Percentiles rank a stretch among this genome's conserved stretches.
These are phyloP conservation scores for Beris morrisii DNA, from an alignment of 2,888 invertebrate genomes.

Conservation along the genomic window DNA sequence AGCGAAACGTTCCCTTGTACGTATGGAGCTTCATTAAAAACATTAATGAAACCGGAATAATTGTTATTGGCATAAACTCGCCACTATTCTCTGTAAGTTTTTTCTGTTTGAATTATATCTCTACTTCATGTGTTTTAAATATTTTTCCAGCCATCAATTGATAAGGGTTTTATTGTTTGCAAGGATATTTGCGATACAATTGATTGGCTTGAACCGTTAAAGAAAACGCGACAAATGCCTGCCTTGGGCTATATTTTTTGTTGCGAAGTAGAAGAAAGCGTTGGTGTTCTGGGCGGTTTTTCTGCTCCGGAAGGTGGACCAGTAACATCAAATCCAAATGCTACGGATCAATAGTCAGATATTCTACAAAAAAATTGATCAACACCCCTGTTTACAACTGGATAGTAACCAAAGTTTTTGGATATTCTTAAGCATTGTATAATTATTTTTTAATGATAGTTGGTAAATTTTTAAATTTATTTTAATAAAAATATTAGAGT, in stretches of 20 bases:
- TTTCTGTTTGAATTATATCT: no score
- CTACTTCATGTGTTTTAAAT: no score
- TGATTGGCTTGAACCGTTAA: neutral
- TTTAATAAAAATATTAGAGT: no score
- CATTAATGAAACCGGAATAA: neutral
- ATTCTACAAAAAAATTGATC: no score
- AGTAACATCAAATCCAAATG: no score
- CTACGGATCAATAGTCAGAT: no score
- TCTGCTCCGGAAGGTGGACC: neutral
- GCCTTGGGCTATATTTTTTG: constrained; percentile 23
- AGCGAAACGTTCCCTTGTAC: constrained; percentile 12
- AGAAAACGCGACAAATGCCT: constrained; percentile 2
- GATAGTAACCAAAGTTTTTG: no score
- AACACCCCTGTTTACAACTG: no score
- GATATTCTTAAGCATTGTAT: no score
- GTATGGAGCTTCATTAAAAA: constrained; percentile 18
- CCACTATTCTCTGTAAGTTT: constrained; percentile 5
- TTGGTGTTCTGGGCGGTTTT: constrained; percentile 8
- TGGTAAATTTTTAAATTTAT: no score
- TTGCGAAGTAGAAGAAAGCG: constrained; percentile 6
- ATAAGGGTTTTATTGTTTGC: neutral
- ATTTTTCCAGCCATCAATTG: no score
- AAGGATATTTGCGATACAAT: constrained; percentile 19
- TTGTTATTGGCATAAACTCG: constrained; percentile 24
- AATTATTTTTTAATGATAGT: no score